These are phyloP conservation scores for Chionodraco myersi DNA, from an alignment of 2,113 vertebrate genomes.

Conservation along the genomic window DNA sequence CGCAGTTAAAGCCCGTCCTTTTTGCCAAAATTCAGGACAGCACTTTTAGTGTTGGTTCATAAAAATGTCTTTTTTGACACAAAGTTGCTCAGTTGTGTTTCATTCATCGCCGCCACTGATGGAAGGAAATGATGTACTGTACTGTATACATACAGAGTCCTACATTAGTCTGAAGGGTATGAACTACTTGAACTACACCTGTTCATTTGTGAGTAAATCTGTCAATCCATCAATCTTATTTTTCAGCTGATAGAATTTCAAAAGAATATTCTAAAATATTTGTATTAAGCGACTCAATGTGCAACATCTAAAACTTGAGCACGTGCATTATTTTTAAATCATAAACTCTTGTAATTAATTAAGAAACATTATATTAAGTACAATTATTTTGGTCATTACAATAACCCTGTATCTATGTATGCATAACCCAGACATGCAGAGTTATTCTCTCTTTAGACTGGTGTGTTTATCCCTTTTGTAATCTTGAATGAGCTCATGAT, in stretches of 20 bases:
- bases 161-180: not conserved
- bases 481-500: conserved; percentile 16
- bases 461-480: conserved; percentile 24
- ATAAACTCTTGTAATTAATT: conserved; percentile 6
- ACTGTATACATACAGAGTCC: not conserved
- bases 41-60: not conserved
- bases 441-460: not conserved
- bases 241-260: not conserved
- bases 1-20: too few relatives aligned
- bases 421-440: not conserved
- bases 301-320: not conserved
- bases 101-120: not conserved
- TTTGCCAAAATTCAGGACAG: not conserved
- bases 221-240: not conserved
- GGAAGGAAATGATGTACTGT: not conserved
- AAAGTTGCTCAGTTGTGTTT: not conserved
- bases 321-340: not conserved
- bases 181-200: not conserved
- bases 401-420: too few relatives aligned
- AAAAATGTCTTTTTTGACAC: not conserved
- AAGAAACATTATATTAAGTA: not conserved
- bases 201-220: not conserved
- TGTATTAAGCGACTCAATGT: conserved; percentile 2
- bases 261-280: not conserved
- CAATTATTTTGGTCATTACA: not conserved